These are phyloP conservation scores for Pomacea maculata DNA, from an alignment of 1,140 invertebrate species.

Conservation along the genomic window DNA sequence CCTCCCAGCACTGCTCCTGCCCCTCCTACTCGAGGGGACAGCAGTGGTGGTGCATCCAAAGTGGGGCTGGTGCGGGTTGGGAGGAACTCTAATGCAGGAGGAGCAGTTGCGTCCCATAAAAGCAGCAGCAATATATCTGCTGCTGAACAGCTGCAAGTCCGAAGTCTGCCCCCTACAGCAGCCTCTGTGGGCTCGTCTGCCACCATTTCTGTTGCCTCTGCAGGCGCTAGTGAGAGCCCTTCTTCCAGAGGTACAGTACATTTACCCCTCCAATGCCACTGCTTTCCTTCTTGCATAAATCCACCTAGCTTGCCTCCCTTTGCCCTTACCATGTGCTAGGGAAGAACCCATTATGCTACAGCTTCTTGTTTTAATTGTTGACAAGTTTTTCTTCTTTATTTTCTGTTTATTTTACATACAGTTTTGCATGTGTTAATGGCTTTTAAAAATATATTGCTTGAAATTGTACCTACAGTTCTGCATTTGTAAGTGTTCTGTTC, in stretches of 20 bases:
- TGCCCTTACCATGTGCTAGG: not conserved
- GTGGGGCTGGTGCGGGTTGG: not conserved
- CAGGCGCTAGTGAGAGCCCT: not conserved
- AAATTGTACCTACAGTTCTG: not conserved
- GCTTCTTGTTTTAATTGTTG: not conserved
- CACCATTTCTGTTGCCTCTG: slow-evolving; percentile 1
- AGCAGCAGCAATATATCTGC: slow-evolving; percentile 40
- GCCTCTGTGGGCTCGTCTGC: slow-evolving; percentile 6
- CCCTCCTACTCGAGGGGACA: slow-evolving; percentile 17
- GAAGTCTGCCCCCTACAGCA: slow-evolving; percentile 40
- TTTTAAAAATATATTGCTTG: too few relatives aligned
- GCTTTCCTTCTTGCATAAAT: not conserved
- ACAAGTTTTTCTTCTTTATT: not conserved
- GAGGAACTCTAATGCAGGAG: slow-evolving; percentile 20
- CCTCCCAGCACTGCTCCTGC: slow-evolving; percentile 17
- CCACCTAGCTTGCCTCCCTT: not conserved
- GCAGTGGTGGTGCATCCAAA: not conserved
- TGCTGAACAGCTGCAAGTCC: slow-evolving; percentile 54
- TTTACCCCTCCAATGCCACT: not conserved
- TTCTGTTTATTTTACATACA: slow-evolving; percentile 3
- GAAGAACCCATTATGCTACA: not conserved
- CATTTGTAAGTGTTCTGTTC: too few relatives aligned
- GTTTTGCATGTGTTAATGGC: too few relatives aligned
- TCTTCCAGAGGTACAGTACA: slow-evolving; percentile 1
- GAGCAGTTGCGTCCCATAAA: slow-evolving; percentile 8